Evolutionary conservation across 2,113 vertebrate genomes (phyloP).

Genomic region (Bucco capensis): DNA sequence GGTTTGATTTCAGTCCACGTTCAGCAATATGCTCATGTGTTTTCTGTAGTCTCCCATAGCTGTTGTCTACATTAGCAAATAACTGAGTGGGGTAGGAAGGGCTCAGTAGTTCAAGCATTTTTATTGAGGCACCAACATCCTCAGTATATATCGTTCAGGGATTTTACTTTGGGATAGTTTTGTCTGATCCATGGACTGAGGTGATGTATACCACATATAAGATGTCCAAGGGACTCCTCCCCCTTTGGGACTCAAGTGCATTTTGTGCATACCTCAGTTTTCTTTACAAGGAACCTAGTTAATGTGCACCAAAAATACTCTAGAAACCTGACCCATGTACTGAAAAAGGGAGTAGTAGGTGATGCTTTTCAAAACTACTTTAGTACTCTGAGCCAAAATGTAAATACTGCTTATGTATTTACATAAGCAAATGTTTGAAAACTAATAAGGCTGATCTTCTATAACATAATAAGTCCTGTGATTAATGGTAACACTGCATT

Average conservation of each 20-base stretch:
- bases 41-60: not conserved
- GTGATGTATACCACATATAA: not conserved
- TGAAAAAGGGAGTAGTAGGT: not conserved
- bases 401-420: not conserved
- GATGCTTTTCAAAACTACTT: not conserved
- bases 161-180: not conserved
- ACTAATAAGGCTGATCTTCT: not conserved
- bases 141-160: not conserved
- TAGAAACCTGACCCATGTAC: not conserved
- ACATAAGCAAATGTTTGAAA: not conserved
- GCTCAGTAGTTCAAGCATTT: not conserved
- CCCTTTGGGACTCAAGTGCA: not conserved
- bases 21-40: accelerated
- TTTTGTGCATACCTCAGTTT: not conserved
- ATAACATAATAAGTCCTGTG: not conserved
- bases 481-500: not conserved
- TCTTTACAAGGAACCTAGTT: not conserved
- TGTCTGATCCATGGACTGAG: not conserved
- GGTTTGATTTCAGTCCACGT: not conserved
- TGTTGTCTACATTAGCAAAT: not conserved
- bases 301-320: not conserved
- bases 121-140: not conserved
- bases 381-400: not conserved
- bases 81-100: not conserved
- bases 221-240: not conserved